Base-by-base conservation (phyloP, 2,797 vertebrate species). In the Lutjanus campechanus region DNA sequence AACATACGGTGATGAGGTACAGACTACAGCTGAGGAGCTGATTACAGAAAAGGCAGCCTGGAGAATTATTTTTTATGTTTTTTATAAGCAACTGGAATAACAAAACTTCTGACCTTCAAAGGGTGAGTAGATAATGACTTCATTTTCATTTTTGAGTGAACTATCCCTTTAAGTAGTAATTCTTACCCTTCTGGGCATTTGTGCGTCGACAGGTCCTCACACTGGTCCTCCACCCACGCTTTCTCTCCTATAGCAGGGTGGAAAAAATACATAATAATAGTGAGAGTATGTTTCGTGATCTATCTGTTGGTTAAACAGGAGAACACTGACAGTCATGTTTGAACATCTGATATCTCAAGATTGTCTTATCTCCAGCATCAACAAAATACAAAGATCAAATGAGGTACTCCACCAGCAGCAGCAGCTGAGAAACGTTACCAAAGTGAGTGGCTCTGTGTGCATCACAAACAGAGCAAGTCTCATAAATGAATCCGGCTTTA, bases 201-300 rank as follows among this genome's bases (percentile, higher is more conserved):
- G 0, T 91, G 77, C 0, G 56, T 9, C 3, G 51, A 75, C 50
- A 95, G 69, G 64, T 95, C 84, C 0, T 89, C 91, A 84, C 96
- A 96, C 3, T 43, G 1, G 8, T 94, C 95, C 36, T 94, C 84
- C 77, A 94, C 85, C 96, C 96, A 96, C 40, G 86, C n/a, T 0
- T 1, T 90, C 46, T 93, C 88, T 67, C 93, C 95, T 96, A 36
- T 7, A 66, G 40, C 7, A 11, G 55, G 15, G 5, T 11, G 20
- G 11, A 41, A 36, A 40, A 36, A 19, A 59, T 0, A 65, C 16
- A 54, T 19, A 53, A 22, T 0, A 13, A 25, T 5, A 40, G 0
- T 13, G 1, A 17, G 6, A 64, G 11, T 9, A 9, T 15, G 7
- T n/a, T 12, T 46, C 2, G 55, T 9, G 22, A 55, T 54, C 11